Percentiles rank a stretch among this genome's conserved stretches.
phyloP scores from a whole-genome alignment of 2,888 invertebrate genomes.

The Bursaphelenchus okinawaensis region DNA sequence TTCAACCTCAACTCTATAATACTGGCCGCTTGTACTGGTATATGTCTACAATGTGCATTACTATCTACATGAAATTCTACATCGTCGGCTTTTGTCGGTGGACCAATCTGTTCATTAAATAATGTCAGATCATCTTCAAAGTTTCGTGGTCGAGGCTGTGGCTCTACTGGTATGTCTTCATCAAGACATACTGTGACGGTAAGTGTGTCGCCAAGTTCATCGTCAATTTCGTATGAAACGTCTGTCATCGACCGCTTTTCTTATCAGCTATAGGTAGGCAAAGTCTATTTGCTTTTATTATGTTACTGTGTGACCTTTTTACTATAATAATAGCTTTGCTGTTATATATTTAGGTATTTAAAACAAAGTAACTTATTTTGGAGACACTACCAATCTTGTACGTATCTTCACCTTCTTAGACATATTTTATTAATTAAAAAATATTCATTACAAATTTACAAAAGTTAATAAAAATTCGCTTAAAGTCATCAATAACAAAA shows the following conservation, averaged over 20 bases:
- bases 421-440: too few species aligned
- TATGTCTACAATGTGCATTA: neutral
- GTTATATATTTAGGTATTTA: too few species aligned
- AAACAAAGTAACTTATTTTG: too few species aligned
- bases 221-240: constrained; percentile 3
- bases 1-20: constrained; percentile 11
- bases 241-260: neutral
- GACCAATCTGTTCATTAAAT: neutral
- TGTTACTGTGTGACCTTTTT: too few species aligned
- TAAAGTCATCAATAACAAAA: too few species aligned
- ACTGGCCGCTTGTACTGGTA: neutral
- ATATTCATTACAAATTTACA: too few species aligned
- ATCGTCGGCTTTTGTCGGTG: neutral
- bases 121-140: neutral
- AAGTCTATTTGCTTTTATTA: too few species aligned
- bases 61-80: neutral
- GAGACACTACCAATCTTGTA: too few species aligned
- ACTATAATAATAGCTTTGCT: too few species aligned
- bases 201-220: neutral
- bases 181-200: constrained; percentile 10
- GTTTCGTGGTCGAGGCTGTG: neutral
- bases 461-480: too few species aligned
- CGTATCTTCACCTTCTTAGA: too few species aligned
- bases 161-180: neutral
- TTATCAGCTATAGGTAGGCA: too few species aligned